Conservation (phyloP, 2,113 vertebrate genomes). For the Patagioenas fasciata region DNA sequence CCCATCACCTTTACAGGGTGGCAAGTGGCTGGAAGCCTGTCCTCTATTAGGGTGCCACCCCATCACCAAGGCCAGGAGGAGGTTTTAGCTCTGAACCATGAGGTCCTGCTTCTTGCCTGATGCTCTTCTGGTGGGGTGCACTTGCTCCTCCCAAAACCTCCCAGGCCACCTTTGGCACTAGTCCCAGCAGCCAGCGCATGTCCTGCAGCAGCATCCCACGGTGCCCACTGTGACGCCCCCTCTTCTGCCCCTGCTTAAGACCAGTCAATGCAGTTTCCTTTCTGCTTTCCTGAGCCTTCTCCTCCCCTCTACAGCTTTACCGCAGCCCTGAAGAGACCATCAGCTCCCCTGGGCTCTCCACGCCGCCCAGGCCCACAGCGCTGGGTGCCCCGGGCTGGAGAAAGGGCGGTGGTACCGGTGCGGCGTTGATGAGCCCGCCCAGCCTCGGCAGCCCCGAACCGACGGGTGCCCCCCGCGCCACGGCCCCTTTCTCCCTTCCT, state of each 20-base stretch:
- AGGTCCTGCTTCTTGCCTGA: neutral
- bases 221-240: fast-evolving
- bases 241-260: too few species aligned
- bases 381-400: too few species aligned
- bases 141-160: neutral
- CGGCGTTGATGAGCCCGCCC: neutral
- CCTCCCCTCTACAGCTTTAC: neutral
- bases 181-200: neutral
- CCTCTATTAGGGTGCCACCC: neutral
- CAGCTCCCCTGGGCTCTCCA: neutral
- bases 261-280: fast-evolving
- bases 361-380: neutral
- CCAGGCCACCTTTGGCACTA: neutral
- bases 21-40: neutral
- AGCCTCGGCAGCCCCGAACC: neutral
- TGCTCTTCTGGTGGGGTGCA: too few species aligned
- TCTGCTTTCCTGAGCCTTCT: fast-evolving
- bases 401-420: neutral
- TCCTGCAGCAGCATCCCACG: fast-evolving
- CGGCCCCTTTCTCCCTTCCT: fast-evolving
- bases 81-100: neutral
- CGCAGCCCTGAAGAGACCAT: neutral
- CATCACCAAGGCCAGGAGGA: neutral
- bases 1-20: fast-evolving
- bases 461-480: neutral